Percentiles rank a stretch among this genome's conserved stretches.
phyloP scores from a whole-genome alignment of 2,888 invertebrate genomes.

The Cryptus viduatorius region DNA sequence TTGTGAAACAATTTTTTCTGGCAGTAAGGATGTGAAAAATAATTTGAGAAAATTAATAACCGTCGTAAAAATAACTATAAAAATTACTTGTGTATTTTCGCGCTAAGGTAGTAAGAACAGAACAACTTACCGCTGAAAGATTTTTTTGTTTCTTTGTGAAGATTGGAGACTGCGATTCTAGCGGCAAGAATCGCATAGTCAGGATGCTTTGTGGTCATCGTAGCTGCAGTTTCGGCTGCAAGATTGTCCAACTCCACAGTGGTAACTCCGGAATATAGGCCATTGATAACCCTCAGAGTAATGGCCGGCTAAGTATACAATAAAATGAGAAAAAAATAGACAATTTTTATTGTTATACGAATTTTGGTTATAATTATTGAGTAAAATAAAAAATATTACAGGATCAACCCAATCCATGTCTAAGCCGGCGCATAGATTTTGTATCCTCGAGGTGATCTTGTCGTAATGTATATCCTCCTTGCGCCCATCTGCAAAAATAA shows the following conservation, averaged over 20 bases:
- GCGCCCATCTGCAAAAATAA: constrained; percentile 90
- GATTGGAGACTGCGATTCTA: constrained; percentile 97
- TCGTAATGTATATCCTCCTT: constrained; percentile 97
- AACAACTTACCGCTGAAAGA: constrained; percentile 91
- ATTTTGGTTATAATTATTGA: background rate
- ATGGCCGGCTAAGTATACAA: constrained; percentile 88
- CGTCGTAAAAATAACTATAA: too few relatives aligned
- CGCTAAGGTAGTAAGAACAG: background rate
- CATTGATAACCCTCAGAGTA: constrained; percentile 96
- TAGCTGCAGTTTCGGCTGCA: constrained; percentile 99
- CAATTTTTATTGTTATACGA: background rate
- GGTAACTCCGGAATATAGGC: constrained; percentile 97
- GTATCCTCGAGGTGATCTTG: constrained; percentile 98
- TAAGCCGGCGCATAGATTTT: constrained; percentile 97
- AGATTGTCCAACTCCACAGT: constrained; percentile 98
- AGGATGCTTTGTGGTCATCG: constrained; percentile 98
- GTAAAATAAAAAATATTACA: constrained; percentile 86
- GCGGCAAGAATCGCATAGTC: constrained; percentile 97
- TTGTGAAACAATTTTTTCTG: too few relatives aligned
- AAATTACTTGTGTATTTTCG: background rate
- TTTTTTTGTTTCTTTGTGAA: constrained; percentile 99
- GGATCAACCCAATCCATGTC: constrained; percentile 99
- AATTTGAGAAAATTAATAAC: too few relatives aligned
- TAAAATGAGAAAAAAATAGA: background rate
- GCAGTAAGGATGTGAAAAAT: too few relatives aligned